Evolutionary conservation across 2,888 invertebrate genomes (phyloP), one percentile per base, ranked within the genome.

Genomic region (Phaonia tiefii): DNA sequence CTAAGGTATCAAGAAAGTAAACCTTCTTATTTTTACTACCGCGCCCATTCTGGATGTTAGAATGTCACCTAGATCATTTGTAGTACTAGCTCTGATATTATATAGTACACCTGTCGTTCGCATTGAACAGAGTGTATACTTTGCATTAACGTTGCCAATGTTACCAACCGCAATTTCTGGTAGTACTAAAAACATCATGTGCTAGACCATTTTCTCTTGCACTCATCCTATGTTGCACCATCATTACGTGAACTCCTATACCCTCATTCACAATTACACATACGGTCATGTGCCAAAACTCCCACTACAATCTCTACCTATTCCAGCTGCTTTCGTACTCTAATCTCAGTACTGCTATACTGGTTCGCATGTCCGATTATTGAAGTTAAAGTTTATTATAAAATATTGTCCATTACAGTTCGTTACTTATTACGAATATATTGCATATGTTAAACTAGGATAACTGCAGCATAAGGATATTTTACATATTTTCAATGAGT

Each of bases 381-480:
- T 51, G 51, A 51, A 20, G 51, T 11, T 51, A 51, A 51, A 17
- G 51, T 51, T 51, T 51, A 51, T 51, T 22, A 51, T 51, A 51
- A 51, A 51, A 51, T 51, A 51, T 51, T 51, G 7, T 51, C 51
- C 51, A 51, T 51, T 51, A 22, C 10, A 51, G 51, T 22, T 22
- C 51, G 20, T 51, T 51, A 51, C 51, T 22, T 17, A 51, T 51
- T 51, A n/a, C n/a, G n/a, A n/a, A n/a, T n/a, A n/a, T n/a, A 22
- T 20, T 22, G 15, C 46, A 51, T 22, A 22, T 20, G 51, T 1
- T 20, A 20, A 10, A 8, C 51, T 17, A 20, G 4, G 22, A 51
- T n/a, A 44, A 44, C 44, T 2, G 8, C 17, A 17, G 8, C 17
- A 13, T 20, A 1, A 51, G 8, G 20, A 51, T 3, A 20, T 20